phyloP scores from a whole-genome alignment of 1,140 invertebrate species.

The Globodera rostochiensis region DNA sequence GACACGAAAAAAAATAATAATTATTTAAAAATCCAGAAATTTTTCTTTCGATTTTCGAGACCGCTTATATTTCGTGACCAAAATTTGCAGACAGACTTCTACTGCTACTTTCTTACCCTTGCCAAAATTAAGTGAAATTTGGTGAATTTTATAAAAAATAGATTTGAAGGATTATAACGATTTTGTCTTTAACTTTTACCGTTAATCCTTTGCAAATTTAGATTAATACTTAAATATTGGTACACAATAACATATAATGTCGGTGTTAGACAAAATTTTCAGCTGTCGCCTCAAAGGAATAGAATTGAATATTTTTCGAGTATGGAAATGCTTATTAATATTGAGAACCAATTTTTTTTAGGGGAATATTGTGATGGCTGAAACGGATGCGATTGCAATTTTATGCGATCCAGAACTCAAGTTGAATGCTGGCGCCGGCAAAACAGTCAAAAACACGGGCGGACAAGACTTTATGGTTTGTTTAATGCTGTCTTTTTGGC shows the following conservation, averaged over 20 bases:
- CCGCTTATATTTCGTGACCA: too few relatives aligned
- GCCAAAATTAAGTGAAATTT: too few relatives aligned
- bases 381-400: conserved; percentile 22
- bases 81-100: too few relatives aligned
- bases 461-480: conserved; percentile 24
- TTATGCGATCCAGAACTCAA: conserved; percentile 19
- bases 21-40: too few relatives aligned
- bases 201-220: too few relatives aligned
- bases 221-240: too few relatives aligned
- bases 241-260: neutral
- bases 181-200: too few relatives aligned
- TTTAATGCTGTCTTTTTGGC: neutral
- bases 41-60: too few relatives aligned
- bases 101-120: too few relatives aligned
- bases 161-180: too few relatives aligned
- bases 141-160: too few relatives aligned
- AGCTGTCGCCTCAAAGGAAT: neutral
- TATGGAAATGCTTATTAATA: neutral
- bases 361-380: conserved; percentile 19
- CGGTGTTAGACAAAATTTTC: neutral
- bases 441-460: conserved; percentile 12
- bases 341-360: neutral
- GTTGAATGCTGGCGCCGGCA: conserved; percentile 5
- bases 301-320: neutral
- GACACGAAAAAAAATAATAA: too few relatives aligned